Evolutionary conservation across 2,888 invertebrate genomes (phyloP).

Genomic region (Rotaria socialis): DNA sequence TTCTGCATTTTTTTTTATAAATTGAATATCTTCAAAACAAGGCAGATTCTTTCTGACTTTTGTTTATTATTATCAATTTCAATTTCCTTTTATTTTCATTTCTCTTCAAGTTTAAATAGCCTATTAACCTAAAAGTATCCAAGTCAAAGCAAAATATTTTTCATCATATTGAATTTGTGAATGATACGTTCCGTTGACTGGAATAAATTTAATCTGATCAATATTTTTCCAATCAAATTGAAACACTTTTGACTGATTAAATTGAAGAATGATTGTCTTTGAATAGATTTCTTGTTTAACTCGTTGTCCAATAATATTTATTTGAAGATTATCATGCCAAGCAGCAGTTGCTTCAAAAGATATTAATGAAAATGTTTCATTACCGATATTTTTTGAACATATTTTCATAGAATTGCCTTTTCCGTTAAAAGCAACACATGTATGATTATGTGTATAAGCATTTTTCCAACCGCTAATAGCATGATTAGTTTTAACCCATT

Average conservation of each 20-base stretch:
- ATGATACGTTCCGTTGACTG: background rate
- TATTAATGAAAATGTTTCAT: background rate
- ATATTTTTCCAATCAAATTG: conserved; percentile 13
- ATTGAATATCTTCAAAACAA: no score
- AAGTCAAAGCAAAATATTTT: background rate
- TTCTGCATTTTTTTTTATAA: no score
- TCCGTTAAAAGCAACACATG: background rate
- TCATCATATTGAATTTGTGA: background rate
- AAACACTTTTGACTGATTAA: background rate
- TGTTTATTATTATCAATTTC: no score
- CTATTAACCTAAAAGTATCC: background rate
- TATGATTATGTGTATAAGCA: background rate
- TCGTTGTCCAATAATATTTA: background rate
- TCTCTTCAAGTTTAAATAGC: background rate
- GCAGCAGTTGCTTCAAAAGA: background rate
- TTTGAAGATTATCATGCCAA: background rate
- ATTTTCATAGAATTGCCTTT: background rate
- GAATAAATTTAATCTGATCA: background rate
- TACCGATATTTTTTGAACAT: background rate
- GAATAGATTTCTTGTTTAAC: background rate
- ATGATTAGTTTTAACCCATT: background rate
- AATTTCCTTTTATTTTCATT: no score
- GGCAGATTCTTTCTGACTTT: no score
- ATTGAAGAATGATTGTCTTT: background rate
- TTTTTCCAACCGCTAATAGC: background rate